Conservation (phyloP, 2,113 vertebrate genomes). For the Apteryx mantelli region DNA sequence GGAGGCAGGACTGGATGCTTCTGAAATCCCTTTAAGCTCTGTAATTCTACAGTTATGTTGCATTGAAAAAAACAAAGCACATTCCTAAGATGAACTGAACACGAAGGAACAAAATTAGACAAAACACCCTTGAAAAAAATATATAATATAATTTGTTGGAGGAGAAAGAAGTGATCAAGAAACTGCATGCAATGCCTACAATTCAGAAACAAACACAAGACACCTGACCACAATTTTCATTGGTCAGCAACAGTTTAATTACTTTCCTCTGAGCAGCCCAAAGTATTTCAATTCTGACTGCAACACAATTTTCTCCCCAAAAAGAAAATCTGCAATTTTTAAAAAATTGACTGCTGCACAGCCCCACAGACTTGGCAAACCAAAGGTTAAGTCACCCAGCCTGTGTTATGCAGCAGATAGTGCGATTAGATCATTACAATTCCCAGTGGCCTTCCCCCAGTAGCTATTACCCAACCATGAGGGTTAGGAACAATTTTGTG, state of each 20-base stretch:
- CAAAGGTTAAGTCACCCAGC: background rate
- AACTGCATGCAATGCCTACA: background rate
- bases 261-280: background rate
- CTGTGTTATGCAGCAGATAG: background rate
- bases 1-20: background rate
- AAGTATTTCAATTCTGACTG: background rate
- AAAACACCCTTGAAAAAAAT: background rate
- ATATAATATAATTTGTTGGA: background rate
- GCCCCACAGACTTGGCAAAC: background rate
- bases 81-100: fast-evolving
- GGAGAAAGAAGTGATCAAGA: background rate
- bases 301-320: background rate
- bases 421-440: background rate
- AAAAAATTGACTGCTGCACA: background rate
- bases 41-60: background rate
- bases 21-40: background rate
- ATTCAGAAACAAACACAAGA: background rate
- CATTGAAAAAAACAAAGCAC: background rate
- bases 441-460: background rate
- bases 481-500: background rate
- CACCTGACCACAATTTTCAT: background rate
- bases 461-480: background rate
- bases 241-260: background rate
- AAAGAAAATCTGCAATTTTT: background rate
- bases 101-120: background rate